Evolutionary conservation across 2,797 vertebrate species (phyloP).

Genomic region (Enteromius paludinosus): DNA sequence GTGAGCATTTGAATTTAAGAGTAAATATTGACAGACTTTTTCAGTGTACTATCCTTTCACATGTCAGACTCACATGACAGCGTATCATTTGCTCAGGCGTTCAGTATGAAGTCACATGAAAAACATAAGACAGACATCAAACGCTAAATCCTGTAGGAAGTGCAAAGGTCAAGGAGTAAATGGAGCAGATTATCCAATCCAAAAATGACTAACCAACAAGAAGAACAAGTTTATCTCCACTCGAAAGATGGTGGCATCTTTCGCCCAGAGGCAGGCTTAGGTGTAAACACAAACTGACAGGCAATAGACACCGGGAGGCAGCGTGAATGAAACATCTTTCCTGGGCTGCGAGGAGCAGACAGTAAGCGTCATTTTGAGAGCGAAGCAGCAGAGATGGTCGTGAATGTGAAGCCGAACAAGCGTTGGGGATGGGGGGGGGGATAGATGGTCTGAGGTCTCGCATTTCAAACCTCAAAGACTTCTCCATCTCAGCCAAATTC

Average conservation of each 20-base stretch:
- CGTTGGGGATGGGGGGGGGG: neutral
- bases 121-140: conserved; percentile 5
- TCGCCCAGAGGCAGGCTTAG: neutral
- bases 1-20: neutral
- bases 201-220: neutral
- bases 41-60: neutral
- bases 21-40: neutral
- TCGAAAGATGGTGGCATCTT: conserved; percentile 3
- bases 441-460: conserved; percentile 20
- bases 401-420: neutral
- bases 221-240: conserved; percentile 8
- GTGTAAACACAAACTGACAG: conserved; percentile 34
- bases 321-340: conserved; percentile 28
- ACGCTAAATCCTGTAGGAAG: conserved; percentile 23
- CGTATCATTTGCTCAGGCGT: neutral
- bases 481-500: conserved; percentile 35
- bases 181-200: neutral
- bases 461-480: conserved; percentile 43
- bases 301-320: conserved; percentile 2
- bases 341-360: conserved; percentile 25
- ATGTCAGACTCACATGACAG: conserved; percentile 18
- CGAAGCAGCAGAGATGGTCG: neutral
- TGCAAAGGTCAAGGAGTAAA: neutral
- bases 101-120: conserved; percentile 24
- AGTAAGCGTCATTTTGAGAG: conserved; percentile 18